Percentiles rank a stretch among this genome's conserved stretches.
phyloP scores from a whole-genome alignment of 2,113 vertebrate genomes.

The Uropsilus gracilis region DNA sequence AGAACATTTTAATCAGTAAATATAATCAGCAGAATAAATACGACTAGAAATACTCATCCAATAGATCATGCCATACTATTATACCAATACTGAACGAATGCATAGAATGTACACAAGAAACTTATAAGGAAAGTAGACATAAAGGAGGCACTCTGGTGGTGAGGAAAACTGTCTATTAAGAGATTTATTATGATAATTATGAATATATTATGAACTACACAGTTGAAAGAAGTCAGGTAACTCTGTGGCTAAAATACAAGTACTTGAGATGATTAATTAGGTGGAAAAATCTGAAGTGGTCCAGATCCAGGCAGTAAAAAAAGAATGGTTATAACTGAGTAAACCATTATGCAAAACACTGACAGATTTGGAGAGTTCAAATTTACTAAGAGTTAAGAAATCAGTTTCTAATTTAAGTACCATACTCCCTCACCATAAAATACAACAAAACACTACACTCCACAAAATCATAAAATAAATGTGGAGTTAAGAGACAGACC shows the following conservation, averaged over 20 bases:
- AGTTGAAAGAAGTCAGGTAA: not conserved
- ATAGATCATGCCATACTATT: not conserved
- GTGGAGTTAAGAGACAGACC: not conserved
- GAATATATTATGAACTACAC: not conserved
- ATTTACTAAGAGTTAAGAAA: not conserved
- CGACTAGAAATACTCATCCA: not conserved
- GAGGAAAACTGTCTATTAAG: not conserved
- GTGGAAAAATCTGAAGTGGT: not conserved
- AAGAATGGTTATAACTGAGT: not conserved
- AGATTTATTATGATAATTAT: not conserved
- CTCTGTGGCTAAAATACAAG: not conserved
- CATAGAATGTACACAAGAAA: not conserved
- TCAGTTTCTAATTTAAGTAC: not conserved
- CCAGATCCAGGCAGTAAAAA: not conserved
- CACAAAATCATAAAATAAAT: not conserved
- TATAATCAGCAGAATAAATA: not conserved
- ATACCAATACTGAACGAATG: not conserved
- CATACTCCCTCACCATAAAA: not conserved
- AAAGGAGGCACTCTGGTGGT: not conserved
- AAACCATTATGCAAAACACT: not conserved
- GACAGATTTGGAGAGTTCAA: not conserved
- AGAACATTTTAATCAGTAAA: not conserved
- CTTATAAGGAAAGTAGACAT: not conserved
- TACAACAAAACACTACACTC: not conserved
- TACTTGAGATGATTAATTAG: not conserved